A percentile compares a stretch with the other conserved stretches of the same genome.
These are phyloP conservation scores for Lasius fuliginosus DNA, from an alignment of 2,888 invertebrate species.

Conservation along the genomic window DNA sequence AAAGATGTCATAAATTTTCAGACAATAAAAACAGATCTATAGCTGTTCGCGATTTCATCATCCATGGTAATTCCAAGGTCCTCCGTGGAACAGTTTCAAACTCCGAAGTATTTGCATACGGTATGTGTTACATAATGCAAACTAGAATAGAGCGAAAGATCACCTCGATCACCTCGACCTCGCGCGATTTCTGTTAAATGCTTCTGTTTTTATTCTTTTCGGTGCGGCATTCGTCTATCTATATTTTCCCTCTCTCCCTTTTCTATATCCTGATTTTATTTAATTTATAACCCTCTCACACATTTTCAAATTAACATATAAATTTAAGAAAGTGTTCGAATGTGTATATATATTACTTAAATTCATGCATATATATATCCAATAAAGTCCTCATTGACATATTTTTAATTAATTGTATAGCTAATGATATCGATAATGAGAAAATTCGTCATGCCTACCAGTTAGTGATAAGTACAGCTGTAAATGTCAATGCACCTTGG, in stretches of 20 bases:
- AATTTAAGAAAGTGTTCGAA: background rate
- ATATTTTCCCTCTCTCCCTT: no score
- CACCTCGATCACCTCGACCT: background rate
- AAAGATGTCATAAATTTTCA: conserved; percentile 14
- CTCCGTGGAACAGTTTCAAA: background rate
- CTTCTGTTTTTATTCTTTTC: background rate
- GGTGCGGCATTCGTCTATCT: background rate
- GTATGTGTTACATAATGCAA: conserved; percentile 12
- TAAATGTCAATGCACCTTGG: background rate
- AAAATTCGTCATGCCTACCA: background rate
- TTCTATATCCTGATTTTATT: background rate
- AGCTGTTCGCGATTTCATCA: background rate
- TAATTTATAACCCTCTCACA: background rate
- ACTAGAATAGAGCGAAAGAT: background rate
- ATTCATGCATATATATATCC: background rate
- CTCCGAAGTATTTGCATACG: conserved; percentile 6
- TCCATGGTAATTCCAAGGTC: conserved; percentile 13
- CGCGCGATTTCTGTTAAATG: background rate
- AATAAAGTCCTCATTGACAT: background rate
- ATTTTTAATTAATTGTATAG: background rate
- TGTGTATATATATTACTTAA: background rate
- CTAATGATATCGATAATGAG: background rate
- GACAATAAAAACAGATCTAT: conserved; percentile 6
- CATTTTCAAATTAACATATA: background rate
- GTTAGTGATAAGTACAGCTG: background rate